Evolutionary conservation across 2,113 vertebrate species (phyloP), one percentile per base, ranked within the genome.

Genomic region (Sporophila hypoxantha): DNA sequence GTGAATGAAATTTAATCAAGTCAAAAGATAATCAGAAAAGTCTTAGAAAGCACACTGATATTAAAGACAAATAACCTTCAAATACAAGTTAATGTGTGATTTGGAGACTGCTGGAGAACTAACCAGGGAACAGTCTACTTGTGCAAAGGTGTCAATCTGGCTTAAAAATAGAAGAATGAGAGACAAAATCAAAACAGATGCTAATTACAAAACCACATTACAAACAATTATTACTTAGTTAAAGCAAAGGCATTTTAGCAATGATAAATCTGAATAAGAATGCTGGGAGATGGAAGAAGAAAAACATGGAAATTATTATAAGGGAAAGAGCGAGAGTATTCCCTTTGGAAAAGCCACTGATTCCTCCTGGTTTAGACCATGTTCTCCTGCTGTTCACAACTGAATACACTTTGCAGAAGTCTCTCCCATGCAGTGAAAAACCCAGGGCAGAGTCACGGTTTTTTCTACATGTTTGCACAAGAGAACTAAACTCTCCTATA

Each of bases 31-130:
- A 80, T 19, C 21, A 74, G 65, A 20, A 92, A 56, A 70, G n/a
- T 55, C 47, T 83, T 64, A 70, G 59, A 91, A 82, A 83, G 49
- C 14, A 85, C 76, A 85, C 32, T 64, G n/a, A 47, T 32, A 86
- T 84, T 85, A 76, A 92, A 78, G 42, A 71, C n/a, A 89, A 85
- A 79, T 96, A 96, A 96, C 94, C 96, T 97, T 97, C 84, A 97
- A 94, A 85, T 96, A 89, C 90, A 97, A 92, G 82, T 96, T 95
- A 56, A 96, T 82, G 70, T 92, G 91, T 78, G 95, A 90, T 90
- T 93, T 93, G 61, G 94, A 94, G 75, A 96, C 76, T 92, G 91
- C 87, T 68, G 96, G 95, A 94, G 92, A 77, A 65, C 69, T 83
- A 79, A 94, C 42, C 37, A 97, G 90, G 41, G 93, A 96, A 90